Conservation (phyloP, 2,797 vertebrate genomes). For the Antennarius maculatus region DNA sequence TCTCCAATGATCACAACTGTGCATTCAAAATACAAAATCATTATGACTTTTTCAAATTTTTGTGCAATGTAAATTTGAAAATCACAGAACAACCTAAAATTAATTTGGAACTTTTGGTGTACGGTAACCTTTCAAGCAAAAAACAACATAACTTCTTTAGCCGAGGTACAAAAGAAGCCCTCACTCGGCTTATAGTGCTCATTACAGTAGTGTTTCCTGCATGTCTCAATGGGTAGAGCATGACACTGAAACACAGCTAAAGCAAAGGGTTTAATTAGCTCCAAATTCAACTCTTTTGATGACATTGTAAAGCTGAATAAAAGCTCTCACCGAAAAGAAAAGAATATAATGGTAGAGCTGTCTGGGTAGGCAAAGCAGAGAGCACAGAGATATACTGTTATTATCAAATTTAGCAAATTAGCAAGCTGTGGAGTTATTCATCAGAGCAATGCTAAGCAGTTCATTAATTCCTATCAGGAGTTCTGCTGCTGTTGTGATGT, state of each 20-base stretch:
- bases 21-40: too few relatives aligned
- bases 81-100: too few relatives aligned
- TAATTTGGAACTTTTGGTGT: too few relatives aligned
- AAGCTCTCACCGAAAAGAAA: constrained; percentile 23
- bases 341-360: not conserved
- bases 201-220: not conserved
- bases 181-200: not conserved
- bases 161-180: not conserved
- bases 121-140: too few relatives aligned
- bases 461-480: not conserved
- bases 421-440: constrained; percentile 3
- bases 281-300: constrained; percentile 11
- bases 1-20: too few relatives aligned
- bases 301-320: constrained; percentile 12
- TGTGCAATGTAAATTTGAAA: too few relatives aligned
- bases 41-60: too few relatives aligned
- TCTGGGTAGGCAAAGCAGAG: not conserved
- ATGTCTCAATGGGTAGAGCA: not conserved
- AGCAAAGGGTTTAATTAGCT: constrained; percentile 25
- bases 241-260: constrained; percentile 21
- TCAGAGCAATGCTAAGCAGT: not conserved
- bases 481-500: not conserved
- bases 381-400: not conserved
- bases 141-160: not conserved
- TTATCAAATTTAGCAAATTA: constrained; percentile 15